Evolutionary conservation across 2,797 vertebrate species (phyloP).

Genomic region (Trichosurus vulpecula): DNA sequence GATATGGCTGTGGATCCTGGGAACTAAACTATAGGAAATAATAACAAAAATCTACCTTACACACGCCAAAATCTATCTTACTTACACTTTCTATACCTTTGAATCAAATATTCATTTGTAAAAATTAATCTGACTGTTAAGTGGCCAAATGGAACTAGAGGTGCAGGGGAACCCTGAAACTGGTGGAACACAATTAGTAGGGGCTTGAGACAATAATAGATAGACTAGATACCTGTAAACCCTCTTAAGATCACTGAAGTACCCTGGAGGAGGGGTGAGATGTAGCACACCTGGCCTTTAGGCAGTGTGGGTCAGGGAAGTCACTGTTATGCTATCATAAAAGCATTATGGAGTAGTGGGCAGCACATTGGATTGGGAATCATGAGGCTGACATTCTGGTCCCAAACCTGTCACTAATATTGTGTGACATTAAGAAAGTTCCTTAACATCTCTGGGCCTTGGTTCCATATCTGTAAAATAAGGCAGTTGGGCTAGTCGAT

Average conservation of each 20-base stretch:
- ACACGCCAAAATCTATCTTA: no score
- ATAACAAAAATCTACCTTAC: no score
- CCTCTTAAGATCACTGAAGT: no score
- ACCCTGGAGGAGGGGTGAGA: neutral
- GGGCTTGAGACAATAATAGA: neutral
- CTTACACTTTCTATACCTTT: no score
- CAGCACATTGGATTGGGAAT: neutral
- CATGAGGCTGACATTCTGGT: neutral
- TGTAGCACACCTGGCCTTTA: neutral
- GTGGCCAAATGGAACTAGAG: no score
- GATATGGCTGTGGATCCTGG: no score
- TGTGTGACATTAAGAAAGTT: neutral
- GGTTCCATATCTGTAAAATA: neutral
- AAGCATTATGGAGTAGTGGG: neutral
- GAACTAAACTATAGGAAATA: no score
- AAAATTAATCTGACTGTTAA: no score
- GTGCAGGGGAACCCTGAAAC: no score
- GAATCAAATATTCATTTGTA: no score
- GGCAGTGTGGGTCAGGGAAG: neutral
- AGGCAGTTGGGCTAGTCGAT: neutral
- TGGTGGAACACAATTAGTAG: no score
- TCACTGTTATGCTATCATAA: no score
- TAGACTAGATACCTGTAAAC: neutral
- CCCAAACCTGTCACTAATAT: neutral
- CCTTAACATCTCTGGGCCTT: neutral